A percentile compares a stretch with the other conserved stretches of the same genome.
Evolutionary conservation across 2,113 vertebrate species (phyloP).

Genomic region (Ptyas mucosa): DNA sequence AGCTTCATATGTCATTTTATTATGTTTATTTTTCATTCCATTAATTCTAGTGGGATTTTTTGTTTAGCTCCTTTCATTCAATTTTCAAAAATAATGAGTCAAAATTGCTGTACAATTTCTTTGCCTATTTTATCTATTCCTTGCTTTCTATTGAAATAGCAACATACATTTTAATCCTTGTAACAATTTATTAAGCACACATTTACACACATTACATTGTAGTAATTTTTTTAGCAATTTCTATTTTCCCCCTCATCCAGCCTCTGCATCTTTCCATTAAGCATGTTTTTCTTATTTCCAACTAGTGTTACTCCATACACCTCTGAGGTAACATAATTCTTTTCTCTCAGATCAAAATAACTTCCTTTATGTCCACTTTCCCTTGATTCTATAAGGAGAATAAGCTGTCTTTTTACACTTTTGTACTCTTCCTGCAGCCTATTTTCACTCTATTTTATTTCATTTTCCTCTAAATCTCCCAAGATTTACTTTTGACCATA

Average conservation of each 20-base stretch:
- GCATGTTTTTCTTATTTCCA: not conserved
- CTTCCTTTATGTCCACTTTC: not conserved
- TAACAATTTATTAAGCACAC: not conserved
- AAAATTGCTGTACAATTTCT: not conserved
- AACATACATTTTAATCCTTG: not conserved
- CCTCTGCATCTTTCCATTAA: not conserved
- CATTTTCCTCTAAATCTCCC: not conserved
- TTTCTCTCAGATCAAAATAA: not conserved
- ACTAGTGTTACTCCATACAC: not conserved
- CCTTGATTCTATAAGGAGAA: not conserved
- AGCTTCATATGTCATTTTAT: not conserved
- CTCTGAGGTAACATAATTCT: not conserved
- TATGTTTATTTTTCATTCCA: not conserved
- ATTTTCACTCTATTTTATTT: not conserved
- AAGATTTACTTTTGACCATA: not conserved
- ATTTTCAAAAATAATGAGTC: not conserved
- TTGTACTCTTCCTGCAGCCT: not conserved
- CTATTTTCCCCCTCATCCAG: not conserved
- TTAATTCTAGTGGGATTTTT: not conserved
- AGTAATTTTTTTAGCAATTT: not conserved
- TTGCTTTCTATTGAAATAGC: not conserved
- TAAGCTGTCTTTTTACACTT: not conserved
- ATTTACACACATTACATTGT: not conserved
- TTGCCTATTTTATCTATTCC: not conserved
- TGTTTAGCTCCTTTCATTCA: not conserved